These are phyloP conservation scores for Phyllotreta cruciferae DNA, from an alignment of 2,888 invertebrate genomes.

Conservation along the genomic window DNA sequence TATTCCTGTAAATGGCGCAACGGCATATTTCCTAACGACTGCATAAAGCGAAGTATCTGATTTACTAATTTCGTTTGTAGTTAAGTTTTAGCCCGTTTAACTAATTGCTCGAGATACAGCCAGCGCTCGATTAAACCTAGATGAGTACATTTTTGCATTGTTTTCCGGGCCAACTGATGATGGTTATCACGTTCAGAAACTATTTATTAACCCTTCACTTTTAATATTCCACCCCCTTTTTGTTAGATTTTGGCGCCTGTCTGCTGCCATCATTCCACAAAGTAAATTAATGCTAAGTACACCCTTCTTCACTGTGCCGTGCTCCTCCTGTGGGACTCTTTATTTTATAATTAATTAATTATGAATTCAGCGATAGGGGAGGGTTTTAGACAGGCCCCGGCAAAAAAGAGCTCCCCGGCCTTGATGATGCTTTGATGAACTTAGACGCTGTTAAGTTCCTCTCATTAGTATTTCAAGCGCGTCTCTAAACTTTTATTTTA, in stretches of 20 bases:
- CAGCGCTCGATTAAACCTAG: no score
- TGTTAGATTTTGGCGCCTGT: constrained; percentile 14
- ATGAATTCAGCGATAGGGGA: constrained; percentile 34
- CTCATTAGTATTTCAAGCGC: constrained; percentile 9
- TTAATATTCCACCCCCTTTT: not conserved
- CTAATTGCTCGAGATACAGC: not conserved
- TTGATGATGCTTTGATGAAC: constrained; percentile 35
- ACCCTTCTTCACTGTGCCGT: constrained; percentile 25
- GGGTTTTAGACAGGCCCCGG: constrained; percentile 24
- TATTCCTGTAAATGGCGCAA: constrained; percentile 19
- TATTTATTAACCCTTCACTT: constrained; percentile 13
- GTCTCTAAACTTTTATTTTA: not conserved
- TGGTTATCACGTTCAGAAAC: no score
- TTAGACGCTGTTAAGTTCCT: constrained; percentile 23
- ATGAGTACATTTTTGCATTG: no score
- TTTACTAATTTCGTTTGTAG: constrained; percentile 3
- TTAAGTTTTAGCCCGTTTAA: not conserved
- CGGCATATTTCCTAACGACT: constrained; percentile 14
- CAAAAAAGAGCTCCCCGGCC: constrained; percentile 28
- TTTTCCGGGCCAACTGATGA: no score
- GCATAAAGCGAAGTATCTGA: constrained; percentile 5
- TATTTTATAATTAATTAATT: constrained; percentile 38
- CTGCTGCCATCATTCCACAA: constrained; percentile 15
- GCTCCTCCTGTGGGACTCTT: constrained; percentile 28
- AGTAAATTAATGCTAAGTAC: constrained; percentile 34